Percentiles rank a stretch among this genome's conserved stretches.
These are phyloP conservation scores for Protonemura montana DNA, from an alignment of 2,888 invertebrate genomes.

Conservation along the genomic window DNA sequence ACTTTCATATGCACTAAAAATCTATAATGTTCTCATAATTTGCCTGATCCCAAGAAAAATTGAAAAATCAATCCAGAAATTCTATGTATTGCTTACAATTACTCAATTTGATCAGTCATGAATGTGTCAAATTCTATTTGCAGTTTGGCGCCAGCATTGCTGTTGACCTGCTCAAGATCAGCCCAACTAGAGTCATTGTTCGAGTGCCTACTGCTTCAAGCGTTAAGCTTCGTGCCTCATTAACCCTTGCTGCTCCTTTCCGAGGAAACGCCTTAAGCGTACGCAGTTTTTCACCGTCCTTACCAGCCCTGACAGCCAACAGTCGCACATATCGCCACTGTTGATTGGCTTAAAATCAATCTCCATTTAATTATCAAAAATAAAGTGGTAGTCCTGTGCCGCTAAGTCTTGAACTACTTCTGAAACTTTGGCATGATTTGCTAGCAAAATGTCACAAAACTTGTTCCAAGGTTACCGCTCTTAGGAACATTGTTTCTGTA, in stretches of 20 bases:
- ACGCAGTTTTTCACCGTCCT: slow-evolving; percentile 62
- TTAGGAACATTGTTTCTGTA: not conserved
- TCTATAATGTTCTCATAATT: too few species aligned
- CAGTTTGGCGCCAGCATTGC: slow-evolving; percentile 60
- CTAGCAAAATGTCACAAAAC: not conserved
- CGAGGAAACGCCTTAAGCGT: slow-evolving; percentile 63
- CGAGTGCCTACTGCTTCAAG: slow-evolving; percentile 64
- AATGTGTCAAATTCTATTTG: slow-evolving; percentile 16
- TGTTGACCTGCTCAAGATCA: slow-evolving; percentile 68
- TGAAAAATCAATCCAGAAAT: too few species aligned
- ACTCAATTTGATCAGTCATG: too few species aligned
- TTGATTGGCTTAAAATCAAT: not conserved
- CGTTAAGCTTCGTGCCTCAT: slow-evolving; percentile 66
- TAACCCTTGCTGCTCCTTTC: slow-evolving; percentile 63
- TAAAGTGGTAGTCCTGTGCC: not conserved
- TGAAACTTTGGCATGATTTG: too few species aligned
- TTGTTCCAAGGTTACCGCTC: not conserved
- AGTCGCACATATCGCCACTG: slow-evolving; percentile 54
- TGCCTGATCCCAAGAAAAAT: too few species aligned
- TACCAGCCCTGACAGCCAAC: slow-evolving; percentile 56
- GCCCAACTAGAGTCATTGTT: slow-evolving; percentile 63
- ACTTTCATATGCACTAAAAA: too few species aligned
- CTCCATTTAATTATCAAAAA: not conserved
- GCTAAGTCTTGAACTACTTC: not conserved
- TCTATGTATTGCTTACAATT: too few species aligned